Evolutionary conservation across 2,888 invertebrate genomes (phyloP), one percentile per base, ranked within the genome.

Genomic region (Amorpha juglandis): DNA sequence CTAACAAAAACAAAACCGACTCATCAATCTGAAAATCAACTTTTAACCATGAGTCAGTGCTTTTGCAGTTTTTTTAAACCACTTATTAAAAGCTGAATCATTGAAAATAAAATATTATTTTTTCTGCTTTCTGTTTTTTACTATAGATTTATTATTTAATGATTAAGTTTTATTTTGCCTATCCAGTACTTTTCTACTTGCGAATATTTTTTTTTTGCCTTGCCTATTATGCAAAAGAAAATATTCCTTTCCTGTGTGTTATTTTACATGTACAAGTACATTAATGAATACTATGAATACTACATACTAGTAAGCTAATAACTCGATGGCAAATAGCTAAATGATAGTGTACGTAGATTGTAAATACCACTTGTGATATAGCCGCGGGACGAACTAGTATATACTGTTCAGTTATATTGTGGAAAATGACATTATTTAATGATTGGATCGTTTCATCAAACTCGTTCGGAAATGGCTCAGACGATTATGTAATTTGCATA

Each of bases 371-470:
- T 66, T 68, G 68, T 67, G 35, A 45, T 48, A 50, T 63, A 62
- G 72, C 74, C 72, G 45, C 51, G n/a, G 70, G 74, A 69, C 69
- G 48, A 63, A 65, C 19, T 12, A 53, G 68, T 62, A 69, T 67
- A 66, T 66, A 63, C 16, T 55, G 45, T 53, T 51, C 65, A 62
- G 64, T 69, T 69, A 69, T 66, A 62, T 58, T 58, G 58, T 58
- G 42, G 16, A 42, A 58, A 58, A 58, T 66, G 64, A 58, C 35
- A 62, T 66, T 67, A 48, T 67, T 21, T 48, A 58, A 67, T 65
- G 53, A 35, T 52, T 72, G 75, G 73, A 71, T 69, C 64, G 69
- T 64, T 73, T 72, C 62, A 71, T 71, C 68, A 67, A 55, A 55
- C 9, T 11, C 0, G 38, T 38, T 21, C 21, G 33, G 52, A 27